Percentiles rank a stretch among this genome's conserved stretches.
Evolutionary conservation across 2,113 vertebrate genomes (phyloP).

Genomic region (Psittacula cyanocephala): DNA sequence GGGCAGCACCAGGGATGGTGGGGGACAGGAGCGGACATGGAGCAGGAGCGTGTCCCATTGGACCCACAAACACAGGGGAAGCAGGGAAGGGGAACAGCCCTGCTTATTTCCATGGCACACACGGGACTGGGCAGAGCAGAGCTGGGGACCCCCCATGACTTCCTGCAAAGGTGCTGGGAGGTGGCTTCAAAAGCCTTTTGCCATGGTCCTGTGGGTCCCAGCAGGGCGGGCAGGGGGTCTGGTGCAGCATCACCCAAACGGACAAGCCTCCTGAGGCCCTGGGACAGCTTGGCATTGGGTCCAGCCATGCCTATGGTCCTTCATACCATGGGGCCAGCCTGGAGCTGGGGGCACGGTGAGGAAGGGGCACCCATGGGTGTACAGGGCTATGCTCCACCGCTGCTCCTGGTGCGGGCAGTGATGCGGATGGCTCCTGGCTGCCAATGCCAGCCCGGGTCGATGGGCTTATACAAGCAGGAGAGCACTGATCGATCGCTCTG

Average conservation of each 20-base stretch:
- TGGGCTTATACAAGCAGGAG: constrained; percentile 17
- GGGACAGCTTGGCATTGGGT: not conserved
- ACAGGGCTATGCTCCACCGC: rapidly evolving
- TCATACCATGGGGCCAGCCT: not conserved
- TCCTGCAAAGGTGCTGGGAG: rapidly evolving
- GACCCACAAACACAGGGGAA: not conserved
- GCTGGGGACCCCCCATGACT: not conserved
- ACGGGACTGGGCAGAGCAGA: rapidly evolving
- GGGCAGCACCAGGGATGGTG: not conserved
- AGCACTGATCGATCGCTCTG: not conserved
- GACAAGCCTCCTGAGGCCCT: not conserved
- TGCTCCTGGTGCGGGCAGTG: rapidly evolving
- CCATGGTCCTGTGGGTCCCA: rapidly evolving
- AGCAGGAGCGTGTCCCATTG: rapidly evolving
- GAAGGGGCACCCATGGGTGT: rapidly evolving
- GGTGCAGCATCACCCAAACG: rapidly evolving
- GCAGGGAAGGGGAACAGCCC: not conserved
- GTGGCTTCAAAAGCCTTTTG: not conserved
- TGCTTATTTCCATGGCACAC: not conserved
- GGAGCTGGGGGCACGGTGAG: not conserved
- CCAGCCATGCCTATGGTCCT: not conserved
- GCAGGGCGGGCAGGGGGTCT: too few relatives aligned
- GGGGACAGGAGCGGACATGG: not conserved
- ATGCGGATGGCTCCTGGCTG: not conserved
- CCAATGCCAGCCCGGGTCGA: not conserved